These are phyloP conservation scores for Spodoptera littoralis DNA, from an alignment of 2,888 invertebrate species.

Conservation along the genomic window DNA sequence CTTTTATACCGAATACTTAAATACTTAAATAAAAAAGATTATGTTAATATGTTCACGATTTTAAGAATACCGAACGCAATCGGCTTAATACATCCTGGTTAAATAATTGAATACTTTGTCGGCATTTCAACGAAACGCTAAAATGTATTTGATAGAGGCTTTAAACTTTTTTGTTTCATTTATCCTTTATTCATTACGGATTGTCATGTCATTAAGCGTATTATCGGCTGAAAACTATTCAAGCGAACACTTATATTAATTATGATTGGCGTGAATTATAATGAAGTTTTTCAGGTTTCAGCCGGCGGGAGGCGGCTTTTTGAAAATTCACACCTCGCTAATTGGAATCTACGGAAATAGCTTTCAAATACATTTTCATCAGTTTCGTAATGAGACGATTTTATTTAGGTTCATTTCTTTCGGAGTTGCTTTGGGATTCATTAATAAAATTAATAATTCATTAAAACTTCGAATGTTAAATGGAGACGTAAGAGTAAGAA, in stretches of 20 bases:
- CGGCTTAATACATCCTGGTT: constrained; percentile 1
- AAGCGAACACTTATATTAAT: constrained; percentile 31
- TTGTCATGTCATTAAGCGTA: constrained; percentile 30
- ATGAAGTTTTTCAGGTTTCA: constrained; percentile 41
- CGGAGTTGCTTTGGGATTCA: not conserved
- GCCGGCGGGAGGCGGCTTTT: constrained; percentile 1
- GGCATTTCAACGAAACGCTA: not conserved
- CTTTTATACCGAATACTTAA: too few relatives aligned
- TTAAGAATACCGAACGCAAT: constrained; percentile 1
- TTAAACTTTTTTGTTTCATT: not conserved
- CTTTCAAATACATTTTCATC: constrained; percentile 4
- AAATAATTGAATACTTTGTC: constrained; percentile 15
- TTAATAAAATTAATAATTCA: too few relatives aligned
- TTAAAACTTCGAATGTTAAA: too few relatives aligned
- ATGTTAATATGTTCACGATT: too few relatives aligned
- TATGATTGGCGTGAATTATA: constrained; percentile 36
- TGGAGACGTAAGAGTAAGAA: too few relatives aligned
- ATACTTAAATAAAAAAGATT: too few relatives aligned
- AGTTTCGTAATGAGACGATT: not conserved
- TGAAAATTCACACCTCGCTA: constrained; percentile 7
- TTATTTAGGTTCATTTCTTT: not conserved
- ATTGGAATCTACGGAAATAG: constrained; percentile 21
- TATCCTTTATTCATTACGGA: constrained; percentile 5
- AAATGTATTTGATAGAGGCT: not conserved
- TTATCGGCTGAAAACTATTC: constrained; percentile 42